Evolutionary conservation across 2,888 invertebrate genomes (phyloP).

Genomic region (Stenodema calcarata): DNA sequence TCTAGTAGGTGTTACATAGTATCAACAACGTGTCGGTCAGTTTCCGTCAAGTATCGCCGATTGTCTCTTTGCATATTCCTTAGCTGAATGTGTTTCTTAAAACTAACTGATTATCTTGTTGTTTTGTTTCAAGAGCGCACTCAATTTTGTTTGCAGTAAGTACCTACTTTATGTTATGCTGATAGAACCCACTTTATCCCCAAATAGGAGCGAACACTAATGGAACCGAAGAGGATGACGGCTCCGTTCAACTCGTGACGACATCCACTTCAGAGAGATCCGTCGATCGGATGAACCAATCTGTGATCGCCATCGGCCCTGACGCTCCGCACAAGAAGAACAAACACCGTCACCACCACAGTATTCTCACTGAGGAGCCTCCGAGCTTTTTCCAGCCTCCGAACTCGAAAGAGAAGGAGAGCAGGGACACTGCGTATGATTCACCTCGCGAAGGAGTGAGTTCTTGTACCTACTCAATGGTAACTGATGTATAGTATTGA

Average conservation of each 20-base stretch:
- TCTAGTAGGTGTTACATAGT: no score
- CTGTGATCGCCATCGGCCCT: conserved; percentile 17
- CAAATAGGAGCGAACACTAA: background rate
- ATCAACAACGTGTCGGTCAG: no score
- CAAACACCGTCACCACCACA: conserved; percentile 42
- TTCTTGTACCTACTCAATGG: background rate
- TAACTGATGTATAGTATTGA: no score
- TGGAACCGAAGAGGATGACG: background rate
- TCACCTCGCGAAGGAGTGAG: conserved; percentile 26
- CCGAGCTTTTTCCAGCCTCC: background rate
- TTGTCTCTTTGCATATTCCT: no score
- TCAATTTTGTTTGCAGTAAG: background rate
- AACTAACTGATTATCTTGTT: no score
- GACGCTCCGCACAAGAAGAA: conserved; percentile 13
- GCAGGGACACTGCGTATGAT: conserved; percentile 27
- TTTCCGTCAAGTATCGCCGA: no score
- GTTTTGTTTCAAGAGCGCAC: background rate
- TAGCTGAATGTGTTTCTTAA: no score
- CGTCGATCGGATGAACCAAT: conserved; percentile 4
- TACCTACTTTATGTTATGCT: background rate
- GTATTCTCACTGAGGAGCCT: conserved; percentile 25
- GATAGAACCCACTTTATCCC: background rate
- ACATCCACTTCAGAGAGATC: background rate
- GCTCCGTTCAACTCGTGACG: background rate
- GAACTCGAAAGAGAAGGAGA: conserved; percentile 39